Base-by-base conservation (phyloP, 2,888 invertebrate genomes). In the Chamaedrilus cognettii region DNA sequence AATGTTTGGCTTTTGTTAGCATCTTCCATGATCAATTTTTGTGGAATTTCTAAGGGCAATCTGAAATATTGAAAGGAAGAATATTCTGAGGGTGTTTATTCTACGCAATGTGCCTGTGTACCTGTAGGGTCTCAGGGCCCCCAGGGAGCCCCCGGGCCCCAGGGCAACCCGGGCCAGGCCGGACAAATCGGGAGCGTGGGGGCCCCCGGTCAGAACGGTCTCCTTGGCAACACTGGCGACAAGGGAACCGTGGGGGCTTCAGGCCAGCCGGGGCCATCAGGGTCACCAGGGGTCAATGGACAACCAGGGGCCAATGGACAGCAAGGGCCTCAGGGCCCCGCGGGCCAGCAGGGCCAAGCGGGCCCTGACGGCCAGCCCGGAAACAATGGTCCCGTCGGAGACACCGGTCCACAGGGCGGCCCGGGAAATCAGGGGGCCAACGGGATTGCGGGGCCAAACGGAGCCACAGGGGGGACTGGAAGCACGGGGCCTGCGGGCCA, bases 361-460 rank as follows among this genome's bases (percentile, higher is more conserved):
- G 72, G 72, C 15, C 59, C 32, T 28, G 33, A 23, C 19, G 72
- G 72, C 42, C 33, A 32, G 5, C 34, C n/a, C 30, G 71, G 65
- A 60, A 34, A 60, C 28, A 23, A 50, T 15, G 65, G 65, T 30
- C 30, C 65, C 52, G 31, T 31, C 15, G 65, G 65, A 50, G n/a
- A 34, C 34, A 49, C 19, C 19, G 72, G 72, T 0, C 19, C 52
- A 26, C 26, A 42, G 30, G 72, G 72, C 15, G 30, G 52, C 3
- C n/a, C 50, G 23, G 73, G 73, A 51, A 4, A 56, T 15, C 63
- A 65, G 34, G 72, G 72, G 19, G 35, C 30, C 28, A 52, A 19
- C 60, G 72, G 72, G 51, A 26, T 60, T 35, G 15, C 60, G 5
- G 71, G 71, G 42, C 50, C 59, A n/a, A 26, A 51, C 33, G 70